Evolutionary conservation across 2,113 vertebrate species (phyloP).

Genomic region (Notiomystis cincta): DNA sequence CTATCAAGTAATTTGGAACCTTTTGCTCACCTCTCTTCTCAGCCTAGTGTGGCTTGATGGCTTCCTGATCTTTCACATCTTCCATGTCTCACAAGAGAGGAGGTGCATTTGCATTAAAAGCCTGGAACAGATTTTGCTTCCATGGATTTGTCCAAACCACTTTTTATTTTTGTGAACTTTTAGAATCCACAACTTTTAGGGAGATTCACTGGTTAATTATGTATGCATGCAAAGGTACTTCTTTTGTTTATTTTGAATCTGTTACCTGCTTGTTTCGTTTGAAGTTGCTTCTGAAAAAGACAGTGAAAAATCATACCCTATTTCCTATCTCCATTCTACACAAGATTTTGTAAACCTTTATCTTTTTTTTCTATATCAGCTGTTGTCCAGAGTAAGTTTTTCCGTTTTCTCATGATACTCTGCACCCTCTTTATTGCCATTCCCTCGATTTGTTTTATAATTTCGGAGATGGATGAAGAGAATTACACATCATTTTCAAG

Average conservation of each 20-base stretch:
- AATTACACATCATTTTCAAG: background rate
- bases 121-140: background rate
- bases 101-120: background rate
- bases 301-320: background rate
- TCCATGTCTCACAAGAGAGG: background rate
- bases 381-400: background rate
- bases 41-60: background rate
- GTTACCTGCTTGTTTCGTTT: background rate
- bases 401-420: background rate
- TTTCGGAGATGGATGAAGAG: background rate
- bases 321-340: background rate
- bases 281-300: background rate
- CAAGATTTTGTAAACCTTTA: background rate
- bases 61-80: background rate
- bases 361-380: background rate
- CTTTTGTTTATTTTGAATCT: background rate
- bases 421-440: background rate
- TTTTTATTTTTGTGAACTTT: background rate
- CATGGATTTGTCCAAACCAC: background rate
- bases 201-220: background rate
- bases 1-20: background rate
- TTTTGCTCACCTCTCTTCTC: background rate
- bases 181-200: background rate
- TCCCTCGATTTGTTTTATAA: background rate
- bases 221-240: background rate